Conservation (phyloP, 2,888 invertebrate genomes). For the Coremacera marginata region DNA sequence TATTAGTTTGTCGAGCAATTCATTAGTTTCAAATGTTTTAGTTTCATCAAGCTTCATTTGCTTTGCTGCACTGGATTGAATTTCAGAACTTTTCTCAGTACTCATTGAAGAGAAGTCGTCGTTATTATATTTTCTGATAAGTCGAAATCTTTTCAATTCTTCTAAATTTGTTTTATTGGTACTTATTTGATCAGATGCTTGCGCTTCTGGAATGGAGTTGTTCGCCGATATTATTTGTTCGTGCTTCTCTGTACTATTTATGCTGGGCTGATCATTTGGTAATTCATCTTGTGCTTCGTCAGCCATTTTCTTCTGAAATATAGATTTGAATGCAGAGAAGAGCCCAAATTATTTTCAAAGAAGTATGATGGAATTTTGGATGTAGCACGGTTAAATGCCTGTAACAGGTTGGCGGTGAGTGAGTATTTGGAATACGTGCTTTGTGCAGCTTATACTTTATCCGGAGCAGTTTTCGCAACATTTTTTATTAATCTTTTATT, state of each 20-base stretch:
- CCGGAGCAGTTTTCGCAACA: neutral
- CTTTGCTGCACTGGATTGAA: neutral
- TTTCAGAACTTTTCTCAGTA: neutral
- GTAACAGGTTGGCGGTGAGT: conserved; percentile 46
- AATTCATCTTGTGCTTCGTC: neutral
- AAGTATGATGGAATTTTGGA: neutral
- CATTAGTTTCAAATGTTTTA: neutral
- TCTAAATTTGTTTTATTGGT: neutral
- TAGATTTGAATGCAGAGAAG: conserved; percentile 26
- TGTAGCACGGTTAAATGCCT: conserved; percentile 33
- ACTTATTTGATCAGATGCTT: neutral
- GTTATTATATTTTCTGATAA: conserved; percentile 10
- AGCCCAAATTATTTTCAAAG: conserved; percentile 28
- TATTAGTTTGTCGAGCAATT: neutral
- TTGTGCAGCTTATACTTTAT: neutral
- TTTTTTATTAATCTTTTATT: neutral
- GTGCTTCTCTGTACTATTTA: conserved; percentile 29
- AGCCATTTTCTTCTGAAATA: conserved; percentile 35
- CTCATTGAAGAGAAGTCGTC: neutral
- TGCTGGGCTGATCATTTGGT: neutral
- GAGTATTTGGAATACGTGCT: conserved; percentile 31
- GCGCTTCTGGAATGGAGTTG: neutral
- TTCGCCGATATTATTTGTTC: conserved; percentile 44
- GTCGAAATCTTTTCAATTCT: conserved; percentile 17
- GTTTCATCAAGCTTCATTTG: neutral